Percentiles rank a stretch among this genome's conserved stretches.
Conservation (phyloP, 2,888 invertebrate genomes). For the Chironomus tentans region DNA sequence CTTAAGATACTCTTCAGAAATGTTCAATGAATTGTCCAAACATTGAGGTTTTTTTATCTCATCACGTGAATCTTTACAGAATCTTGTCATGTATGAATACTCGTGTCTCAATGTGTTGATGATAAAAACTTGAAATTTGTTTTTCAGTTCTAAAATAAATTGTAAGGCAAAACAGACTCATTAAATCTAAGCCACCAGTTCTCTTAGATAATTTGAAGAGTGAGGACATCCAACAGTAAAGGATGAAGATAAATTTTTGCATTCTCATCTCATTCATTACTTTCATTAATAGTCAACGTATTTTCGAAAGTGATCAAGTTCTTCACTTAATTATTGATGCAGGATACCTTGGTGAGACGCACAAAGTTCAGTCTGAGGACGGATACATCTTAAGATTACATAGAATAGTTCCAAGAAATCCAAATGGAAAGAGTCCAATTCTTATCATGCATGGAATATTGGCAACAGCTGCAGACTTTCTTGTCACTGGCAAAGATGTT, state of each 20-base stretch:
- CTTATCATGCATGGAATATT: slow-evolving; percentile 7
- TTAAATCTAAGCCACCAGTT: no score
- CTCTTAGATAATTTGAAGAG: no score
- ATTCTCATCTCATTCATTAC: background rate
- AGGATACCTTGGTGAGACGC: slow-evolving; percentile 45
- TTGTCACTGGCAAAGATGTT: background rate
- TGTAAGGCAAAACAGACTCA: no score
- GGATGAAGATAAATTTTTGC: background rate
- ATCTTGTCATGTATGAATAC: no score
- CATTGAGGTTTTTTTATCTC: no score
- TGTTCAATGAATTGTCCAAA: no score
- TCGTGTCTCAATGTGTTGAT: no score
- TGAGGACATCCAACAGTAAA: background rate
- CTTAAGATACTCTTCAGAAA: no score
- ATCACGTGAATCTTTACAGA: no score
- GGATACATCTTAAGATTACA: slow-evolving; percentile 69
- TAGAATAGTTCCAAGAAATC: slow-evolving; percentile 45
- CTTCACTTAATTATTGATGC: background rate
- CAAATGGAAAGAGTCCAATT: background rate
- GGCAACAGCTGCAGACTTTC: slow-evolving; percentile 12
- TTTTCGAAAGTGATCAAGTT: background rate
- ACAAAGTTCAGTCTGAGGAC: slow-evolving; percentile 60
- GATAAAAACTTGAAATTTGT: no score
- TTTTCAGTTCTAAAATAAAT: no score
- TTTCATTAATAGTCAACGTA: background rate